phyloP scores from a whole-genome alignment of 2,888 invertebrate genomes.

The Prionchulus punctatus region DNA sequence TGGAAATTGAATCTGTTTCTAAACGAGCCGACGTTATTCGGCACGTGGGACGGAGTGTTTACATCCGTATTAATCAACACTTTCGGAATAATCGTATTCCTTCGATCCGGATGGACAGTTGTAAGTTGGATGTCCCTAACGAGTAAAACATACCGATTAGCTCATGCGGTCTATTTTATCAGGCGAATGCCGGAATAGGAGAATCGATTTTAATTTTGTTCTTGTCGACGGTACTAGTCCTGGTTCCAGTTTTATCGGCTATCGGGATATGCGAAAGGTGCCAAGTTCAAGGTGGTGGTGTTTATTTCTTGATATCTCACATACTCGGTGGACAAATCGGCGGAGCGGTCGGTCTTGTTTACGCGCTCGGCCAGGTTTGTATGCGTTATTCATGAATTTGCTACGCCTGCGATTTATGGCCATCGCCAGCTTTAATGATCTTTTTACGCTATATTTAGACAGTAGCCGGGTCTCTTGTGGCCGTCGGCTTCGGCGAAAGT shows the following conservation, averaged over 20 bases:
- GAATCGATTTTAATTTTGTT: slow-evolving; percentile 37
- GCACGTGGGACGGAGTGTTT: slow-evolving; percentile 95
- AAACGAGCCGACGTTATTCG: slow-evolving; percentile 83
- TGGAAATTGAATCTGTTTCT: slow-evolving; percentile 93
- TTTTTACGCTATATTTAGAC: slow-evolving; percentile 61
- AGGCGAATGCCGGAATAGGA: slow-evolving; percentile 42
- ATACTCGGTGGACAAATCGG: slow-evolving; percentile 83
- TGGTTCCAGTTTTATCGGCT: slow-evolving; percentile 80
- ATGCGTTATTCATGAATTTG: not conserved
- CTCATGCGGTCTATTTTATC: slow-evolving; percentile 13
- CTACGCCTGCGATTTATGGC: too few relatives aligned
- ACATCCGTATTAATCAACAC: slow-evolving; percentile 92
- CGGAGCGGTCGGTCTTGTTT: slow-evolving; percentile 75
- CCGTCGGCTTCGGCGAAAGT: slow-evolving; percentile 89
- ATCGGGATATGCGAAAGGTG: slow-evolving; percentile 91
- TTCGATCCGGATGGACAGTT: slow-evolving; percentile 92
- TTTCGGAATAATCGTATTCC: slow-evolving; percentile 89
- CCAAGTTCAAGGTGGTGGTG: slow-evolving; percentile 87
- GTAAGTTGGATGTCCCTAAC: slow-evolving; percentile 37
- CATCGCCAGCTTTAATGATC: too few relatives aligned
- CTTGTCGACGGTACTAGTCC: slow-evolving; percentile 58
- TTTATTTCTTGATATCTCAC: slow-evolving; percentile 83
- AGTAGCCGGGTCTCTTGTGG: slow-evolving; percentile 85
- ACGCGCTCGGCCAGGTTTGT: slow-evolving; percentile 81
- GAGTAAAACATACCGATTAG: not conserved